These are phyloP conservation scores for Drosophila pandora DNA, from an alignment of 1,140 invertebrate genomes.

Conservation along the genomic window DNA sequence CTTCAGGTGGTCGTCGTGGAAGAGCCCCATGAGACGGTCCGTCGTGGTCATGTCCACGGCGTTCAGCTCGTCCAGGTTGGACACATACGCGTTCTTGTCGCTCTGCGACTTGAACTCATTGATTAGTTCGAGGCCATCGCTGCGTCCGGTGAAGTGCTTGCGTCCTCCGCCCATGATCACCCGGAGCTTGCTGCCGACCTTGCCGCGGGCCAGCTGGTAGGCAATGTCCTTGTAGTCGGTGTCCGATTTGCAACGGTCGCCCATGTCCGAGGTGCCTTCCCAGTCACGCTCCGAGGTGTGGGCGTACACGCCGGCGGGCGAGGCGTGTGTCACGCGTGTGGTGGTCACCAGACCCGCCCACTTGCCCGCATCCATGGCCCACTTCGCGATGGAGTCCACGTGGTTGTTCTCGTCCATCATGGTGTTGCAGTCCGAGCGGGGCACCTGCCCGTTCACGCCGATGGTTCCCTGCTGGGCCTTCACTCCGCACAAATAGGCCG, in stretches of 20 bases:
- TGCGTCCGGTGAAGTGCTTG: slow-evolving; percentile 83
- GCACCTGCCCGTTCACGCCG: slow-evolving; percentile 88
- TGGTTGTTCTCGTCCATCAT: slow-evolving; percentile 85
- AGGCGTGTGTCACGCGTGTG: slow-evolving; percentile 92
- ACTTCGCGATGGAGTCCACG: slow-evolving; percentile 88
- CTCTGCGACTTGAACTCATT: slow-evolving; percentile 86
- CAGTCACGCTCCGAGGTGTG: slow-evolving; percentile 89
- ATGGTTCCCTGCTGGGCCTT: slow-evolving; percentile 92
- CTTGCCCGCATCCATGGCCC: slow-evolving; percentile 89
- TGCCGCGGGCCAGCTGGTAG: slow-evolving; percentile 88
- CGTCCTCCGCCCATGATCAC: slow-evolving; percentile 91
- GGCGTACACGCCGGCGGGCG: slow-evolving; percentile 90
- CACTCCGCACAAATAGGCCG: slow-evolving; percentile 92
- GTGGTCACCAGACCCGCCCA: slow-evolving; percentile 91
- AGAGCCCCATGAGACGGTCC: slow-evolving; percentile 84
- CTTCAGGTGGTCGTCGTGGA: slow-evolving; percentile 84
- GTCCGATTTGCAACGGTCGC: slow-evolving; percentile 64
- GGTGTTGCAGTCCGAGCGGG: slow-evolving; percentile 85
- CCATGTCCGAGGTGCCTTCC: slow-evolving; percentile 89
- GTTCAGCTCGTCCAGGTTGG: slow-evolving; percentile 85
- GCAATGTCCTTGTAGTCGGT: slow-evolving; percentile 87
- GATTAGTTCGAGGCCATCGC: slow-evolving; percentile 88
- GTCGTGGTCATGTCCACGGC: slow-evolving; percentile 73
- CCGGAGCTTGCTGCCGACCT: slow-evolving; percentile 87
- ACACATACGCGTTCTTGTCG: slow-evolving; percentile 86